Base-by-base conservation (phyloP, 2,113 vertebrate genomes). In the Rhabdornis inornatus region DNA sequence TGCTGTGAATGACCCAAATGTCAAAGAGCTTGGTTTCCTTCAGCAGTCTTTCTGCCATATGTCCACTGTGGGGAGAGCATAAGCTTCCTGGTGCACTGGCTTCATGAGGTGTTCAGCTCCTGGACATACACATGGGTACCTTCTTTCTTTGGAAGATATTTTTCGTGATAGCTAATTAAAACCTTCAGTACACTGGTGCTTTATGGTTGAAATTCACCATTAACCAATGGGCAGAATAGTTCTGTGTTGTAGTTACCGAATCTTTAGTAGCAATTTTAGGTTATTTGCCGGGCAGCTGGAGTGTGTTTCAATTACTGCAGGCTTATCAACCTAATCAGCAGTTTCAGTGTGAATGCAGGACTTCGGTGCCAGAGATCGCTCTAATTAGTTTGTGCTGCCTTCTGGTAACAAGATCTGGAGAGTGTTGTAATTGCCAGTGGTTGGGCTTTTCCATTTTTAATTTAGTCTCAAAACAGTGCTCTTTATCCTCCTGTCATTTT, bases 231-330 rank as follows among this genome's bases (percentile, higher is more conserved):
- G 33, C 18, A 42, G 27, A 65, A 66, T 17, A 72, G 13, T 65
- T 69, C 63, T 30, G 1, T 77, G 16, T 49, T 60, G 40, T 47
- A 72, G 24, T 79, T 59, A 27, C 22, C 37, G 40, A 83, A 71
- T 5, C 71, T 94, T 98, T 92, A 97, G 95, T 97, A 65, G 74
- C 94, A 15, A 44, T 95, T 65, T 75, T 31, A 5, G 42, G 35
- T 86, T 98, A 95, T 84, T 95, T 98, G 55, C 97, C 97, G 52
- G 96, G 94, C 22, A 77, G 69, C 81, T 89, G 97, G 80, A 94
- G 94, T 42, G 94, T 98, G 65, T 95, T 98, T 90, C 86, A 89
- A 60, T 95, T 98, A 16, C 14, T 59, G 13, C 14, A 56, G 52
- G 7, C 13, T 50, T 89, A 18, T 9, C 71, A 59, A 18, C 21